A percentile compares a stretch with the other conserved stretches of the same genome.
phyloP scores from a whole-genome alignment of 2,113 vertebrate genomes.

The Syngnathus floridae region DNA sequence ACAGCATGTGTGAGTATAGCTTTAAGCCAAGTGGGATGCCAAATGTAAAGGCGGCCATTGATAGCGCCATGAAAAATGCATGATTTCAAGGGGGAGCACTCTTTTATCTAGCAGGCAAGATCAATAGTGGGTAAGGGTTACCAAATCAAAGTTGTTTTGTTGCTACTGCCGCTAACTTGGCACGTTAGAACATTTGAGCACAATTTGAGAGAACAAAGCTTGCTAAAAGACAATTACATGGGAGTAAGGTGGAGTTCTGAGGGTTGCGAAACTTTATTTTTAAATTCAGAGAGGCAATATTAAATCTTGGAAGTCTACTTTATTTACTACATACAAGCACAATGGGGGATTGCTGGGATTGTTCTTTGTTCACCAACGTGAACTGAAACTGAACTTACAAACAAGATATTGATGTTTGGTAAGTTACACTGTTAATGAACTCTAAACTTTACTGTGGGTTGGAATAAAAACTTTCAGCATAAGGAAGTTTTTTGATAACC shows the following conservation, averaged over 20 bases:
- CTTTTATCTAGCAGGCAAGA: slow-evolving; percentile 71
- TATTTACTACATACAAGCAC: slow-evolving; percentile 48
- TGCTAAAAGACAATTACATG: slow-evolving; percentile 55
- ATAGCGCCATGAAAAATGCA: slow-evolving; percentile 76
- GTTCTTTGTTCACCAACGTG: slow-evolving; percentile 14
- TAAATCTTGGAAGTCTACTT: slow-evolving; percentile 51
- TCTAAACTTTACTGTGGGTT: neutral
- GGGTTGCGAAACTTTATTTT: slow-evolving; percentile 59
- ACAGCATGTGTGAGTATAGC: slow-evolving; percentile 74
- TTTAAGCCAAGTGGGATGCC: slow-evolving; percentile 72
- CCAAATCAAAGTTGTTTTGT: slow-evolving; percentile 70
- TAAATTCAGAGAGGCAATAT: slow-evolving; percentile 39
- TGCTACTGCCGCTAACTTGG: slow-evolving; percentile 57
- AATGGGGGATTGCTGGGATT: slow-evolving; percentile 12
- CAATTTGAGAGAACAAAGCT: slow-evolving; percentile 66
- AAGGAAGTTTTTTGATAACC: no score
- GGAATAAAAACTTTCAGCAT: neutral
- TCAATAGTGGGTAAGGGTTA: slow-evolving; percentile 73
- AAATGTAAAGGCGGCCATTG: slow-evolving; percentile 72
- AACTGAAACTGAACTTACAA: neutral
- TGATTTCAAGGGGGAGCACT: slow-evolving; percentile 63
- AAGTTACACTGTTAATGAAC: neutral
- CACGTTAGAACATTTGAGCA: slow-evolving; percentile 57
- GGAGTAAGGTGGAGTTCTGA: slow-evolving; percentile 56
- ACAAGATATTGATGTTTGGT: slow-evolving; percentile 10